phyloP scores from a whole-genome alignment of 2,113 vertebrate genomes.

The Amphiprion ocellaris region DNA sequence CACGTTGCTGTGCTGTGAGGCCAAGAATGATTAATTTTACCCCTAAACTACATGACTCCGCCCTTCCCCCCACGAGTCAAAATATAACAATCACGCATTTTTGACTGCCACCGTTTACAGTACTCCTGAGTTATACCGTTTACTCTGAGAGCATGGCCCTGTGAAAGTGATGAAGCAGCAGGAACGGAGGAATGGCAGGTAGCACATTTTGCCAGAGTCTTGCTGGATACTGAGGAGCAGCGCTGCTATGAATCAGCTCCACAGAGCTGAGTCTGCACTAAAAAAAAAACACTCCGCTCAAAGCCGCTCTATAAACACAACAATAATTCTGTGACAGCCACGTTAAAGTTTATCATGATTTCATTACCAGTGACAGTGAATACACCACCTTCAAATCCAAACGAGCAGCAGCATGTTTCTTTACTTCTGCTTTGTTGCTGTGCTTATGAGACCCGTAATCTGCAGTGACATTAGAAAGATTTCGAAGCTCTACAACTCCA shows the following conservation, averaged over 20 bases:
- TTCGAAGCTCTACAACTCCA: not conserved
- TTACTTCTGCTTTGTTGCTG: not conserved
- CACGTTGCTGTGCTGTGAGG: not conserved
- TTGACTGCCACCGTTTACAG: conserved; percentile 18
- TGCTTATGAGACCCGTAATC: not conserved
- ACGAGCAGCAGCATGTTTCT: not conserved
- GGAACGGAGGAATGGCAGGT: conserved; percentile 37
- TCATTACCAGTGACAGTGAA: conserved; percentile 40
- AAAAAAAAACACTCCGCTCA: conserved; percentile 12
- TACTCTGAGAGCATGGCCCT: conserved; percentile 31
- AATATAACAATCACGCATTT: conserved; percentile 27
- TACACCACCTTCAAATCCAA: conserved; percentile 11
- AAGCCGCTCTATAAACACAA: conserved; percentile 18
- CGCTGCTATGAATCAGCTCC: conserved; percentile 24
- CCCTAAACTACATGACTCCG: not conserved
- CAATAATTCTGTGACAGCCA: conserved; percentile 41
- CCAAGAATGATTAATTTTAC: conserved; percentile 13
- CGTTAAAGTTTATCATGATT: conserved; percentile 28
- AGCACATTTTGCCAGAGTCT: conserved; percentile 28
- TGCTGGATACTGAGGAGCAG: conserved; percentile 23
- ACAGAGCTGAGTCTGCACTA: conserved; percentile 49
- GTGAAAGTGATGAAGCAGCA: conserved; percentile 50
- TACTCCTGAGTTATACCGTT: conserved; percentile 28
- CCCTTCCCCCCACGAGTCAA: not conserved
- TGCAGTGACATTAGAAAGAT: not conserved